Percentiles rank a stretch among this genome's conserved stretches.
Conservation (phyloP, 2,797 vertebrate species). For the Falco peregrinus region DNA sequence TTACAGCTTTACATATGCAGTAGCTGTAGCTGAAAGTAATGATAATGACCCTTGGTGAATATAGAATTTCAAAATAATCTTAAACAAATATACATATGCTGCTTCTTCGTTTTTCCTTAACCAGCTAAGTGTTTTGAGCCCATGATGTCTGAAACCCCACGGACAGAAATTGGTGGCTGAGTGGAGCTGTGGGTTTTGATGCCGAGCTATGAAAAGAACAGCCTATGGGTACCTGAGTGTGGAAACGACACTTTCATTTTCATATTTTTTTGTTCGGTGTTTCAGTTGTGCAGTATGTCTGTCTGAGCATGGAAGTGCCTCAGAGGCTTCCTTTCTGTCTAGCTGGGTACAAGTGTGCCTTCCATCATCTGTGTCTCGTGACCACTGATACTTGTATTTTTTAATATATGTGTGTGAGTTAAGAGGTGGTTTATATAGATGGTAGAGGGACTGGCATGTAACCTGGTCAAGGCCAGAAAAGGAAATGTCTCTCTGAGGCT, state of each 20-base stretch:
- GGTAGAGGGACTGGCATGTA: neutral
- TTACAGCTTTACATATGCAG: neutral
- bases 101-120: neutral
- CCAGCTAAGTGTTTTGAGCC: neutral
- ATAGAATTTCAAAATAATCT: constrained; percentile 14
- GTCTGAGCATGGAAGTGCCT: neutral
- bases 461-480: neutral
- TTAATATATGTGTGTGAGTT: neutral
- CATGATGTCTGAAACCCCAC: neutral
- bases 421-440: neutral
- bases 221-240: neutral
- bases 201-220: neutral
- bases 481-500: neutral
- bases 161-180: neutral
- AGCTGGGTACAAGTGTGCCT: neutral
- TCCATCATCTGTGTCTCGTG: neutral
- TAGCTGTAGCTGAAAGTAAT: constrained; percentile 23
- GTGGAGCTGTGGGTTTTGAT: neutral
- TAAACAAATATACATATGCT: neutral
- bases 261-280: neutral
- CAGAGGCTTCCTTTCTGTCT: neutral
- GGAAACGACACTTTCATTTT: neutral
- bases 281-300: neutral
- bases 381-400: neutral
- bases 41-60: neutral